Percentiles rank a stretch among this genome's conserved stretches.
phyloP scores from a whole-genome alignment of 2,113 vertebrate genomes.

The Alouatta palliata region DNA sequence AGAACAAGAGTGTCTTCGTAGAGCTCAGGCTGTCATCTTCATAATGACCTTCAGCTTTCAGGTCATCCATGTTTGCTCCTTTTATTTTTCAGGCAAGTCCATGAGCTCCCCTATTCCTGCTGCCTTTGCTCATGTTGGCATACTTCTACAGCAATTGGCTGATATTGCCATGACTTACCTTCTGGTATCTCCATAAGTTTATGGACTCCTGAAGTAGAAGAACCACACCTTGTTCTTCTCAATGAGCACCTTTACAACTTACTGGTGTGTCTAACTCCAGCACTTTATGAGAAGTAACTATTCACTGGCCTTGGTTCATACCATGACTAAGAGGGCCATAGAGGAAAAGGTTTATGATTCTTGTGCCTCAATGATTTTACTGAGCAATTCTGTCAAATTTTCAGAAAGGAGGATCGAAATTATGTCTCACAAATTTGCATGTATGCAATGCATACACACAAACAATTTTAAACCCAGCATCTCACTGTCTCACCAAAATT shows the following conservation, averaged over 20 bases:
- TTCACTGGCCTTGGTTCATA: background rate
- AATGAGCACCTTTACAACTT: background rate
- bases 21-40: background rate
- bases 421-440: background rate
- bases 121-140: background rate
- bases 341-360: background rate
- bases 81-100: background rate
- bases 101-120: rapidly evolving
- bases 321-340: background rate
- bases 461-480: background rate
- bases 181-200: background rate
- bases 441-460: too few species aligned
- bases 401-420: background rate
- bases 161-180: rapidly evolving
- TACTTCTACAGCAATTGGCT: background rate
- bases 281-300: background rate
- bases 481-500: background rate
- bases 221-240: rapidly evolving
- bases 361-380: too few species aligned
- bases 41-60: background rate
- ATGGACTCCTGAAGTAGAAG: background rate
- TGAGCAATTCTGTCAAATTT: background rate
- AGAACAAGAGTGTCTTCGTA: rapidly evolving
- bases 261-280: background rate
- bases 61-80: rapidly evolving